phyloP scores from a whole-genome alignment of 2,797 vertebrate genomes.

The Octomys mimax region DNA sequence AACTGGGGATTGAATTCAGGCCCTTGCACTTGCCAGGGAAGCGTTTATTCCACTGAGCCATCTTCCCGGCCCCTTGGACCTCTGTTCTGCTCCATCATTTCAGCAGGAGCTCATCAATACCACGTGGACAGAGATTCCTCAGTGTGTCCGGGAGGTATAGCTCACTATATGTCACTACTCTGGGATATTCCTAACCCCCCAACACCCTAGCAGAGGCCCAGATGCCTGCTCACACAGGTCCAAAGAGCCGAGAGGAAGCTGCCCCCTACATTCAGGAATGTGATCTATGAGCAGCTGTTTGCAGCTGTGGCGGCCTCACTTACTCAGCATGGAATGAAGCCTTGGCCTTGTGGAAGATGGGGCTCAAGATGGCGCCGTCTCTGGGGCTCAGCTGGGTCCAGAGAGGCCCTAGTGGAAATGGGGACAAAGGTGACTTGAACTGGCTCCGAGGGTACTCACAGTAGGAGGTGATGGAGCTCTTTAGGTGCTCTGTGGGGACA shows the following conservation, averaged over 20 bases:
- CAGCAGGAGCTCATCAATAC: neutral
- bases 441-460: neutral
- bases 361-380: neutral
- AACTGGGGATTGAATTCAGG: no score
- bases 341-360: neutral
- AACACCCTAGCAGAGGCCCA: neutral
- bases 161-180: neutral
- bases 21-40: no score
- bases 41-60: no score
- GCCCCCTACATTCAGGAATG: neutral
- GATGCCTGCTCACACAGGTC: neutral
- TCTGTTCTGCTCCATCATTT: neutral
- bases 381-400: neutral
- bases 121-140: neutral
- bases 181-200: neutral
- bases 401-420: neutral
- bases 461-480: neutral
- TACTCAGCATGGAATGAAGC: neutral
- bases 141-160: neutral
- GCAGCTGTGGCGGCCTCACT: neutral
- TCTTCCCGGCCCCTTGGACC: neutral
- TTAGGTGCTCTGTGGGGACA: neutral
- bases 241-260: neutral
- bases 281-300: neutral
- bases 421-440: neutral